Conservation (phyloP, 2,797 vertebrate species). For the Graptemys geographica region DNA sequence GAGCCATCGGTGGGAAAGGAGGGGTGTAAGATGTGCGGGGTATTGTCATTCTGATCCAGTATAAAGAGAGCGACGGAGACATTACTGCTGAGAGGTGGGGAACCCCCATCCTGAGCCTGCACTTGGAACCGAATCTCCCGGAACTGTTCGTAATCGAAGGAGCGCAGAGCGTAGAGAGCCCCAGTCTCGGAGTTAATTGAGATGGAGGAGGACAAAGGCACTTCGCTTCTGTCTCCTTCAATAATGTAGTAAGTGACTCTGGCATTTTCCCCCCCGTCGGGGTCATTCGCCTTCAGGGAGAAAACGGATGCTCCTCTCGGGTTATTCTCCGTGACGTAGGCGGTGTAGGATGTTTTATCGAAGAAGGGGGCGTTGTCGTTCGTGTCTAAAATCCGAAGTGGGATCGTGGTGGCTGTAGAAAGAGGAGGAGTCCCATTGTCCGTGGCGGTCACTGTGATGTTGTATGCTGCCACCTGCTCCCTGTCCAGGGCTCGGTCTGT, state of each 20-base stretch:
- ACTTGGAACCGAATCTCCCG: slow-evolving; percentile 56
- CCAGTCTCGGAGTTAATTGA: background rate
- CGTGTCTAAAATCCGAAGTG: slow-evolving; percentile 82
- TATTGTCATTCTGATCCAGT: slow-evolving; percentile 81
- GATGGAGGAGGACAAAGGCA: background rate
- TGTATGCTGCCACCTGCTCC: background rate
- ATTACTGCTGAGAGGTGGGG: background rate
- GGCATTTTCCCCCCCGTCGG: slow-evolving; percentile 82
- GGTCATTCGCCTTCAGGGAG: slow-evolving; percentile 82
- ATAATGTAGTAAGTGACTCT: slow-evolving; percentile 64
- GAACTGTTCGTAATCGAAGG: slow-evolving; percentile 84
- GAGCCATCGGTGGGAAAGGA: too few relatives aligned
- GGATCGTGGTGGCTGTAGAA: slow-evolving; percentile 46
- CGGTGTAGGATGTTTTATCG: slow-evolving; percentile 76
- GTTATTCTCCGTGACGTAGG: slow-evolving; percentile 88
- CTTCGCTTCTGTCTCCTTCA: too few relatives aligned
- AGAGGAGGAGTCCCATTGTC: background rate
- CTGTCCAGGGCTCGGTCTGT: background rate
- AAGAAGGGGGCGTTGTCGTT: slow-evolving; percentile 88
- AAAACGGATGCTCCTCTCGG: slow-evolving; percentile 82
- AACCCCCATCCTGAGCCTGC: background rate
- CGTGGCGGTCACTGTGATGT: slow-evolving; percentile 10
- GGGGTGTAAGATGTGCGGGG: slow-evolving; percentile 31
- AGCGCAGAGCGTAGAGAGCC: slow-evolving; percentile 23
- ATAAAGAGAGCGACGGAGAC: slow-evolving; percentile 74